Evolutionary conservation across 2,797 vertebrate species (phyloP).

Genomic region (Pogonophryne albipinna): DNA sequence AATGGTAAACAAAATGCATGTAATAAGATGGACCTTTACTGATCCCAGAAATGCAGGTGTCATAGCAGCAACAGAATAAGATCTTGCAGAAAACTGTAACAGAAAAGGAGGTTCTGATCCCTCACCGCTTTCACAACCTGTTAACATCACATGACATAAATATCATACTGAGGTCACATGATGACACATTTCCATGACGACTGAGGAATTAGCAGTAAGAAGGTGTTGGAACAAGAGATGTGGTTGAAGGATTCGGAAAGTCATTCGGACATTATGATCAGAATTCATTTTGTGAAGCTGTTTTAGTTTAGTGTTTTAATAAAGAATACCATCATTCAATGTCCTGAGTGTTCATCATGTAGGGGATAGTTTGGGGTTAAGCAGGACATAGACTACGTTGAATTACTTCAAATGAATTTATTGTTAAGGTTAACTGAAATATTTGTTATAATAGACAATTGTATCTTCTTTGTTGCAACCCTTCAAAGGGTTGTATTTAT

Average conservation of each 20-base stretch:
- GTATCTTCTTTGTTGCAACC: not conserved
- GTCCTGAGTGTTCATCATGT: not conserved
- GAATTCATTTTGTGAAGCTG: not conserved
- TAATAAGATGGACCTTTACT: too few relatives aligned
- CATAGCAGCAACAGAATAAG: too few relatives aligned
- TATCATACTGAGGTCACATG: not conserved
- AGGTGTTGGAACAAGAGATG: too few relatives aligned
- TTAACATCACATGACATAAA: not conserved
- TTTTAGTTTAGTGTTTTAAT: not conserved
- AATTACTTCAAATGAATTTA: not conserved
- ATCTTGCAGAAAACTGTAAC: too few relatives aligned
- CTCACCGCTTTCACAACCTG: not conserved
- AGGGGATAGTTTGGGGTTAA: not conserved
- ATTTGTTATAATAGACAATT: not conserved
- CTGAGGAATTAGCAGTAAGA: not conserved
- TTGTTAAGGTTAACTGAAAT: not conserved
- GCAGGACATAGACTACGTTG: not conserved
- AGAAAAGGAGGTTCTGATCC: too few relatives aligned
- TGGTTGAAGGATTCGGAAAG: not conserved
- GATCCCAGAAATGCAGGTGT: too few relatives aligned
- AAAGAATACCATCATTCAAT: not conserved
- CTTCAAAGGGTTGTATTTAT: not conserved
- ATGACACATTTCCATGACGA: conserved; percentile 1
- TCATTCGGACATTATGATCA: not conserved
- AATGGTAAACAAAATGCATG: too few relatives aligned